These are phyloP conservation scores for Atherinosoma microstoma DNA, from an alignment of 2,797 vertebrate species.

Conservation along the genomic window DNA sequence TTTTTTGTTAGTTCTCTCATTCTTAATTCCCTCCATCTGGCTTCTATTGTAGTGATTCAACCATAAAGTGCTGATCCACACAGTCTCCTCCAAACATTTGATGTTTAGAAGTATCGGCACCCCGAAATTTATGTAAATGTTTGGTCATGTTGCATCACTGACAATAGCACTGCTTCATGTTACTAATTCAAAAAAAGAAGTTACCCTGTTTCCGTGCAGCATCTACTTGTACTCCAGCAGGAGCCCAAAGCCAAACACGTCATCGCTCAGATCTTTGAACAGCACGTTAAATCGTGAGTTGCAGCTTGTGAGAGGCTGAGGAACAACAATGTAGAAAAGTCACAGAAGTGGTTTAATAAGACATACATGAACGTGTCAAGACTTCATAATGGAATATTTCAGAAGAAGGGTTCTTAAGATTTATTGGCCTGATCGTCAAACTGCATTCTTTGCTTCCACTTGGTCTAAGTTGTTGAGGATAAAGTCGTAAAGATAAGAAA, in stretches of 20 bases:
- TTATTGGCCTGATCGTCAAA: conserved; percentile 5
- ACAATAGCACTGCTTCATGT: conserved; percentile 7
- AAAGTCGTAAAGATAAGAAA: neutral
- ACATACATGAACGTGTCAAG: neutral
- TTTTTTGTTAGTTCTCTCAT: no score
- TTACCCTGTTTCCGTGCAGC: conserved; percentile 15
- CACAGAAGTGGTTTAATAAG: neutral
- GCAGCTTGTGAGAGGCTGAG: conserved; percentile 24
- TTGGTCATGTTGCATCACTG: neutral
- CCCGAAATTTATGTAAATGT: neutral
- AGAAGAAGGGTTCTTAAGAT: neutral
- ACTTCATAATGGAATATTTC: neutral
- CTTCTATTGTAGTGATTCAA: no score
- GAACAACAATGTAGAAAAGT: conserved; percentile 7
- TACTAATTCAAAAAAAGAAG: conserved; percentile 13
- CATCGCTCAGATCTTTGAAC: conserved; percentile 45
- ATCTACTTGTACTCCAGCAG: conserved; percentile 49
- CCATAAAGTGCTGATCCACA: no score
- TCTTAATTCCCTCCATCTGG: no score
- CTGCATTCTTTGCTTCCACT: neutral
- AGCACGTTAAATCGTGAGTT: conserved; percentile 53
- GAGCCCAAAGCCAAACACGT: conserved; percentile 43
- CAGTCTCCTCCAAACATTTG: no score
- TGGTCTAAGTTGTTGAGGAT: neutral
- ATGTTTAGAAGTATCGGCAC: no score